A percentile compares a stretch with the other conserved stretches of the same genome.
phyloP scores from a whole-genome alignment of 2,797 vertebrate genomes.

The Myotis pilosus region DNA sequence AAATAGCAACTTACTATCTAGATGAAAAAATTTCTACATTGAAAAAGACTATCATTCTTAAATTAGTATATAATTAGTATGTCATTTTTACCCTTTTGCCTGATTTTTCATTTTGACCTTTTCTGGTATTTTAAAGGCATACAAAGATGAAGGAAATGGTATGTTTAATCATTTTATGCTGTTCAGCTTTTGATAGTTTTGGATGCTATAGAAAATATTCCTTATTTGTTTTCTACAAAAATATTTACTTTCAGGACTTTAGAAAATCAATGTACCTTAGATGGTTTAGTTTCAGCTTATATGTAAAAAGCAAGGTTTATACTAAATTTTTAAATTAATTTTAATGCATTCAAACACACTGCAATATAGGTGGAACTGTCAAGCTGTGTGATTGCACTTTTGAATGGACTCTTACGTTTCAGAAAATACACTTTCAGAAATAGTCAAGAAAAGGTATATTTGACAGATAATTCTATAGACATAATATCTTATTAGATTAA shows the following conservation, averaged over 20 bases:
- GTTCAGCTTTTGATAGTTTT: conserved; percentile 48
- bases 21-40: conserved; percentile 10
- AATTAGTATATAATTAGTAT: conserved; percentile 50
- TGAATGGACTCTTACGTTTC: background rate
- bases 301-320: background rate
- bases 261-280: background rate
- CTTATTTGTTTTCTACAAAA: conserved; percentile 34
- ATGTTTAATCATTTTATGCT: conserved; percentile 47
- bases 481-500: background rate
- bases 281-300: background rate
- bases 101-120: conserved; percentile 60
- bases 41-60: conserved; percentile 29
- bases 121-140: conserved; percentile 46
- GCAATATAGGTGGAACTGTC: background rate
- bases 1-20: conserved; percentile 54
- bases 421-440: conserved; percentile 6
- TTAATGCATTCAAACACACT: background rate
- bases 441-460: background rate
- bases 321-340: background rate
- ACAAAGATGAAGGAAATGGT: conserved; percentile 15
- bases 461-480: background rate
- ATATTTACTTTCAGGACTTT: background rate
- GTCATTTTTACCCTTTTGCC: background rate
- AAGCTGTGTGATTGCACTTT: background rate
- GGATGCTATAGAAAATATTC: background rate